A percentile compares a stretch with the other conserved stretches of the same genome.
Conservation (phyloP, 2,888 invertebrate genomes). For the Isotomurus palustris region DNA sequence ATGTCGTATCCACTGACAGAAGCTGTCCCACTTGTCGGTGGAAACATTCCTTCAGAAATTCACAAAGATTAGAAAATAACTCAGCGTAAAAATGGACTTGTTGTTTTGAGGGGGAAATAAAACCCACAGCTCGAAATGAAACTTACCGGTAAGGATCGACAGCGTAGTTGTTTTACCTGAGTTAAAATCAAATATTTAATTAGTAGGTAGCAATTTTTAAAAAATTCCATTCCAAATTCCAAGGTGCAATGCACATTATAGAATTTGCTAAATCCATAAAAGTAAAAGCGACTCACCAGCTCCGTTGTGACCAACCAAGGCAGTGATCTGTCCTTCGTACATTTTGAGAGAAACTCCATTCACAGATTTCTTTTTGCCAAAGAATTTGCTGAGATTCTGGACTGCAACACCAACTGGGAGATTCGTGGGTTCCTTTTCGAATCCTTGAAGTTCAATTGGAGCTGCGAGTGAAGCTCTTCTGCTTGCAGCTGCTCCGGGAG, state of each 20-base stretch:
- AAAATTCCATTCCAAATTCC: no score
- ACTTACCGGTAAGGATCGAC: constrained; percentile 61
- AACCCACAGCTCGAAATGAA: no score
- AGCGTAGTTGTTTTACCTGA: constrained; percentile 77
- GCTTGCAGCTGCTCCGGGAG: background rate
- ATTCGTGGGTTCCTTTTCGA: constrained; percentile 50
- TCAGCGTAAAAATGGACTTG: no score
- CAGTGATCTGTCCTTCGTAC: constrained; percentile 77
- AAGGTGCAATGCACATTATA: background rate
- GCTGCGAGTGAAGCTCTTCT: constrained; percentile 10
- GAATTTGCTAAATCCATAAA: background rate
- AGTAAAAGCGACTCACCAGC: constrained; percentile 2
- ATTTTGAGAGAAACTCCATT: constrained; percentile 68
- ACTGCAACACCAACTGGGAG: constrained; percentile 50
- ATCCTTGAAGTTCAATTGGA: constrained; percentile 41
- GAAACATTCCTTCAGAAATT: constrained; percentile 60
- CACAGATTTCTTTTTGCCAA: constrained; percentile 58
- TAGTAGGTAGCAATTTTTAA: no score
- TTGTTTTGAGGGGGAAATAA: no score
- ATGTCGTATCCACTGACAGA: constrained; percentile 68
- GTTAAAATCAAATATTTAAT: background rate
- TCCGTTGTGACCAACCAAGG: constrained; percentile 61
- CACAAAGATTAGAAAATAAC: no score
- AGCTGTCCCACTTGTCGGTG: constrained; percentile 68
- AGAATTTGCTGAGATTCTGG: constrained; percentile 46